Evolutionary conservation across 1,140 invertebrate species (phyloP), one percentile per base, ranked within the genome.

Genomic region (Proales similis): DNA sequence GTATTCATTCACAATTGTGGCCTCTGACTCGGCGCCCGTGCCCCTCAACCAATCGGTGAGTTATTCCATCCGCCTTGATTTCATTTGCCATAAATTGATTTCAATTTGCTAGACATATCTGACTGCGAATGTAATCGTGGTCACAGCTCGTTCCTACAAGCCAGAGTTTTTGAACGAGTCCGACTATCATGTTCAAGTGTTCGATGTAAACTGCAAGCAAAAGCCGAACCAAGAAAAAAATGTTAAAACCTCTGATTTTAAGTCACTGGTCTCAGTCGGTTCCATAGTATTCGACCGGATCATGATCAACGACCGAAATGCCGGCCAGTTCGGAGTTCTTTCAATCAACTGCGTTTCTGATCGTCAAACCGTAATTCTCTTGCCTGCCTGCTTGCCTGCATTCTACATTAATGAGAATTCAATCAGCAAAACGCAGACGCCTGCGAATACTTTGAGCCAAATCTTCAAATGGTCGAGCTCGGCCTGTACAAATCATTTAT

Each of bases 401-500:
- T 36, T 36, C 33, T n/a, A 12, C 17, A 9, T 30, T 29, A 0
- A 26, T 36, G 4, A 33, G 22, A 4, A 17, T 3, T 51, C 7
- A 24, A 42, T 22, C 19, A 24, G 9, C 39, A 57, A 42, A 42
- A 26, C 45, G 11, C 2, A 5, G 19, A 29, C 11, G 39, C 51
- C 11, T 57, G 51, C 20, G 32, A 7, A 7, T 57, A 27, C n/a
- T 57, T 57, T 26, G 22, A 11, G 20, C 5, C 45, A 7, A 42
- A 57, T 14, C 30, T 24, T 57, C 51, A 14, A 27, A 57, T 57
- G 22, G 30, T 3, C 7, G 9, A 57, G 27, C 1, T 24, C 17
- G 51, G 51, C 3, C 6, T 57, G 9, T 57, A 57, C n/a, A 38
- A 57, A 42, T 57, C 36, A 29, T 7, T 57, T 12, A 29, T 57